Evolutionary conservation across 2,888 invertebrate species (phyloP), one percentile per base, ranked within the genome.

Genomic region (Nesidiocoris tenuis): DNA sequence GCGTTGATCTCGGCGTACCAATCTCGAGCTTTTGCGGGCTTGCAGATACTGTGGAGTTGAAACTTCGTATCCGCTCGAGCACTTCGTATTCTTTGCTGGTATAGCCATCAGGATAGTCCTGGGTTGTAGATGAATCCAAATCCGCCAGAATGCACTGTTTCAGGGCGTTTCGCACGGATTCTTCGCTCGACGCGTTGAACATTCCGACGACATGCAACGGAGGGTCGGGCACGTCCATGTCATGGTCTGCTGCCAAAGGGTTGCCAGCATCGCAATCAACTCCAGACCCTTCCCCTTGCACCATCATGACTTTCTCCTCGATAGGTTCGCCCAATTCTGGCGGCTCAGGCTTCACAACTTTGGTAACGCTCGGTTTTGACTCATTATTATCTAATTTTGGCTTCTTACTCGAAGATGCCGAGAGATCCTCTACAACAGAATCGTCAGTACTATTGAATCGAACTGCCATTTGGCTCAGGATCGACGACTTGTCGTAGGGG

Each of bases 191-290:
- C 17, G 70, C 57, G 57, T 70, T 70, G 17, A 70, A 59, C n/a
- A 70, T 25, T 23, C 23, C 70, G 22, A 70, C 25, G 21, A 70
- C 24, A n/a, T 70, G 24, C 18, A 70, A 25, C 12, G 57, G 17
- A 21, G n/a, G n/a, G 24, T 70, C 70, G 1, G 22, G 57, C 19
- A 21, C 23, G 12, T 12, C 3, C n/a, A 55, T 55, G 12, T 67
- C 67, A 17, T 67, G 56, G 9, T 61, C 61, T 21, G 21, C 18
- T 9, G 25, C 39, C 3, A 39, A 39, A 56, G 86, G 88, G 84
- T 93, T 93, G 0, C 93, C 93, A 2, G 91, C 91, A 76, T 90
- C 86, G 82, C 91, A 92, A 24, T 91, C 90, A 19, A 83, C 84
- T 2, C 94, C 94, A 80, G 84, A 87, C 57, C 94, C 94, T 81